Evolutionary conservation across 2,888 invertebrate genomes (phyloP), one percentile per base, ranked within the genome.

Genomic region (Oeneis ivallda): DNA sequence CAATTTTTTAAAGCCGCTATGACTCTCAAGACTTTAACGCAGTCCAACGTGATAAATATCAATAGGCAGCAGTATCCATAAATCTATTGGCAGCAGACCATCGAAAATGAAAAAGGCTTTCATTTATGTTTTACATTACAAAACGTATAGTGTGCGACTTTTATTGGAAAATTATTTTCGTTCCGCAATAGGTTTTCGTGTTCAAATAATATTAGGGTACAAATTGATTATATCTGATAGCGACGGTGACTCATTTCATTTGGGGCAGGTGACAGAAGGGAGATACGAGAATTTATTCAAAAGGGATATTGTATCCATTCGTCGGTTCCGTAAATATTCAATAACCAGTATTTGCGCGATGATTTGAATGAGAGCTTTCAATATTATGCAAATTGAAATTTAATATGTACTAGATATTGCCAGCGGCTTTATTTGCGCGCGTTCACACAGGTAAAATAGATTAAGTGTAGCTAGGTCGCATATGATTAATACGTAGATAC

Each of bases 241-340:
- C 68, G 54, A 67, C 64, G 69, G 74, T 82, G 82, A 81, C 67
- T 81, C 82, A 82, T 76, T 75, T 72, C 66, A 72, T 74, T 74
- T 70, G 67, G 68, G 74, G 71, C 74, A 73, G 75, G 79, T 77
- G 78, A 75, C 72, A 75, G 73, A 70, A 76, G 73, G 70, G 72
- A 71, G 72, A 71, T 70, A 73, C 72, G 70, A 69, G 65, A 62
- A 65, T 63, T 56, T 64, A 65, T 64, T 65, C 60, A 52, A n/a
- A 58, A 54, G 53, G 64, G 50, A 41, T 52, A 50, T 61, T 52
- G 53, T 53, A 50, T 56, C 64, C 32, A 37, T 66, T 56, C 60
- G 57, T 63, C 60, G 60, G 58, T 26, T 60, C 49, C 41, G 53
- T 43, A 47, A 49, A 56, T 43, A 53, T 65, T 59, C 26, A 43